Conservation (phyloP, 2,888 invertebrate species). For the Sarcophaga variegata region DNA sequence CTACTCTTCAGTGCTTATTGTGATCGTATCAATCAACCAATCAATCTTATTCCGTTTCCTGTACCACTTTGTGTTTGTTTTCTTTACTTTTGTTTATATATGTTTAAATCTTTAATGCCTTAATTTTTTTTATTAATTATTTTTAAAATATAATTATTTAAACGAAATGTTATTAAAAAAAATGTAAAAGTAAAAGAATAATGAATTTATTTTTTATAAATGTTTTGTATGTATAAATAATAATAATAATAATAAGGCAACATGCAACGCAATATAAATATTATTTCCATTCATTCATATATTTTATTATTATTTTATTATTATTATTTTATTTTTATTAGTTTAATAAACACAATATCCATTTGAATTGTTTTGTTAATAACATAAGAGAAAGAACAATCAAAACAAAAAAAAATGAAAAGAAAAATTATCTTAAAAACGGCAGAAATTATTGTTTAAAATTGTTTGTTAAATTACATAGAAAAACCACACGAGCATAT, state of each 20-base stretch:
- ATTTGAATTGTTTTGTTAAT: constrained; percentile 65
- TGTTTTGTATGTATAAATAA: background rate
- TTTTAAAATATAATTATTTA: background rate
- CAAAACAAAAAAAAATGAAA: too few species aligned
- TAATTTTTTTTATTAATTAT: constrained; percentile 12
- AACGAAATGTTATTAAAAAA: background rate
- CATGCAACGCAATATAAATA: constrained; percentile 10
- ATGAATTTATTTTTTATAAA: background rate
- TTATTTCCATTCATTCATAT: constrained; percentile 48
- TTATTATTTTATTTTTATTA: constrained; percentile 68
- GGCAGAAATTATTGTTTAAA: constrained; percentile 46
- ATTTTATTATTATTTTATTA: constrained; percentile 51
- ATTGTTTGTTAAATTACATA: constrained; percentile 62
- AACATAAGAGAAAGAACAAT: constrained; percentile 47
- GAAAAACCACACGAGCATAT: constrained; percentile 38
- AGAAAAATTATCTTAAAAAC: too few species aligned
- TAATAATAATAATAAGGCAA: background rate
- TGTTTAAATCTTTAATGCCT: background rate
- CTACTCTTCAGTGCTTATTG: constrained; percentile 35
- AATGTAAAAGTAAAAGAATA: background rate
- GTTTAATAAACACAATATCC: constrained; percentile 66
- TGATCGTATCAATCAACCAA: constrained; percentile 12
- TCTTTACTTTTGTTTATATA: constrained; percentile 10
- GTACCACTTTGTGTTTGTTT: background rate
- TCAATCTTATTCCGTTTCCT: background rate